Percentiles rank a stretch among this genome's conserved stretches.
These are phyloP conservation scores for Brienomyrus brachyistius DNA, from an alignment of 2,113 vertebrate species.

Conservation along the genomic window DNA sequence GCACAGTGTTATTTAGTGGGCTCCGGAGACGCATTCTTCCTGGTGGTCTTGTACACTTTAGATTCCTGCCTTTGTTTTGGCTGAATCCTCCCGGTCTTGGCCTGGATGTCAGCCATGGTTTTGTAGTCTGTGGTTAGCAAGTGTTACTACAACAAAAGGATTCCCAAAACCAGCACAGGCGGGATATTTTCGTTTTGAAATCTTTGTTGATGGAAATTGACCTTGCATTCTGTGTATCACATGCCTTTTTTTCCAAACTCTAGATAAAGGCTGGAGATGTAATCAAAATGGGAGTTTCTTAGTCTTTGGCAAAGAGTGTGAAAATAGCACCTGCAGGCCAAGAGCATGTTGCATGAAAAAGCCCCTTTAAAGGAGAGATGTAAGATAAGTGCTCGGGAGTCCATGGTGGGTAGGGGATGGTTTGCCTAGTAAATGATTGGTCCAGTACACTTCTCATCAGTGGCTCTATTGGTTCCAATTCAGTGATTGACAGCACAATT, in stretches of 20 bases:
- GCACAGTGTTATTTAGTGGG: background rate
- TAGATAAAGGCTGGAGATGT: background rate
- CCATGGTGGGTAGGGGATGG: background rate
- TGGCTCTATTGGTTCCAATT: background rate
- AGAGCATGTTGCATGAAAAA: background rate
- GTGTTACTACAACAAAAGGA: background rate
- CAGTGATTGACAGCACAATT: background rate
- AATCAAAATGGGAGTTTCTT: background rate
- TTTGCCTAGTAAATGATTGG: background rate
- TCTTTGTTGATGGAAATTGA: background rate
- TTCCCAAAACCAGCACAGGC: background rate
- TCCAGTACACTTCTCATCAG: background rate
- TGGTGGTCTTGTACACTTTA: background rate
- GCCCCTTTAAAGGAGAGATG: background rate
- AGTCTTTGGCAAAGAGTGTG: background rate
- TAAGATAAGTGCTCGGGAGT: background rate
- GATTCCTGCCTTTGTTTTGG: background rate
- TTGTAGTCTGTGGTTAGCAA: background rate
- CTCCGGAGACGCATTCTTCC: background rate
- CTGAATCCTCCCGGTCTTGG: background rate
- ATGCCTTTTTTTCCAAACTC: background rate
- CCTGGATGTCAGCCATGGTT: background rate
- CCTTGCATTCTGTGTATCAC: background rate
- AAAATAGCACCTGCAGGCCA: background rate
- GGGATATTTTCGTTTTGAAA: background rate